Base-by-base conservation (phyloP, 2,888 invertebrate species). In the Apamea monoglypha region DNA sequence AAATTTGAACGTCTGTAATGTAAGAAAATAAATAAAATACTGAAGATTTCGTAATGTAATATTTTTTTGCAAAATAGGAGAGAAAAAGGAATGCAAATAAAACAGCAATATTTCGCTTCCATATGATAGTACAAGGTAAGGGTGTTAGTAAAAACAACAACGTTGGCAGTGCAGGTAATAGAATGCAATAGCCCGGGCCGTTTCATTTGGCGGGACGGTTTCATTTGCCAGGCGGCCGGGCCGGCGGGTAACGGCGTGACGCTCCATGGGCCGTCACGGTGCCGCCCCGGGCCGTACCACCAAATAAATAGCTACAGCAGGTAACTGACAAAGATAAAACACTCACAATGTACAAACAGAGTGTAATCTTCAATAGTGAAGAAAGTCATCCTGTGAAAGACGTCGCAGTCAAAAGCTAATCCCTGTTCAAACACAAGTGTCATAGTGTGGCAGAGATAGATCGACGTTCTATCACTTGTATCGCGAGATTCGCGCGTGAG, bases 121-220 rank as follows among this genome's bases (percentile, higher is more conserved):
- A 36, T n/a, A n/a, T n/a, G n/a, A n/a, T 44, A 71, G 50, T 29
- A 59, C n/a, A 44, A 36, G 36, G 53, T 70, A 53, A 25, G 44
- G 59, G 73, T 63, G 50, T 67, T 64, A 63, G 59, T 74, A 59
- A 73, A 86, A 78, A 79, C 70, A 75, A 83, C 69, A 83, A 71
- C 67, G 56, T 67, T 18, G 59, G 36, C 66, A 71, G 64, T 71
- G 80, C 85, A 80, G 87, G 80, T 87, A 85, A 85, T 84, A 76
- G 87, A 84, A 84, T 79, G 74, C 80, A 87, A 80, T 74, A 59
- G 75, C 59, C 74, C 53, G 40, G 59, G 40, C 64, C 64, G 70
- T 56, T 40, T 70, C 44, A 81, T 74, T 63, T 29, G 74, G 40
- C 70, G 70, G 59, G 81, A 70, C 84, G 78, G 84, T 81, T 76